Conservation (phyloP, 2,113 vertebrate genomes). For the Pseudorectes ferrugineus region DNA sequence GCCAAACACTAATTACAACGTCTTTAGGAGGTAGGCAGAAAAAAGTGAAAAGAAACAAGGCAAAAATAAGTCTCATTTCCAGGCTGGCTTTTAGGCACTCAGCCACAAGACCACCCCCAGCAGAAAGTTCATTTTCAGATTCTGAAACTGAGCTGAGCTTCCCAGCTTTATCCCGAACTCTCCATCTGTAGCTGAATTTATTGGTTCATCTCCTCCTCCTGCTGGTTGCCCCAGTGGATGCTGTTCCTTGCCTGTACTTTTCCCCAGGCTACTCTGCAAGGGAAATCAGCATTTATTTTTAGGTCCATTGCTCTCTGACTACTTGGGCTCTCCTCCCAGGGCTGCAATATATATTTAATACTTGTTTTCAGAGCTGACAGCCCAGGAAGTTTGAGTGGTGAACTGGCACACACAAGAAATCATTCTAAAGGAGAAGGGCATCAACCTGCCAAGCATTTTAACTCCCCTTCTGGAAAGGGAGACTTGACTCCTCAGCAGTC, state of each 20-base stretch:
- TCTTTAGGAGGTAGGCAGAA: not conserved
- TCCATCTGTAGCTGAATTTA: not conserved
- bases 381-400: not conserved
- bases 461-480: not conserved
- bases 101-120: not conserved
- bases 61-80: not conserved
- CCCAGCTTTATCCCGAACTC: not conserved
- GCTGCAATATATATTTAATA: constrained; percentile 24
- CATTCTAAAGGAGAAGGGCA: not conserved
- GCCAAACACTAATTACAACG: not conserved
- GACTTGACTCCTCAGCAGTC: not conserved
- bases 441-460: not conserved
- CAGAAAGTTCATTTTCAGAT: not conserved
- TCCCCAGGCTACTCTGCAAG: constrained; percentile 5
- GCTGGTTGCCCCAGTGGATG: not conserved
- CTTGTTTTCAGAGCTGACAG: constrained; percentile 22
- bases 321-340: not conserved
- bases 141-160: not conserved
- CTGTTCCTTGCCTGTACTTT: not conserved
- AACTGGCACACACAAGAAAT: constrained; percentile 9
- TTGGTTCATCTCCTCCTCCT: not conserved
- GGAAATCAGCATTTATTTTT: constrained; percentile 42
- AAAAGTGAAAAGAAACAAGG: not conserved
- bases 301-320: not conserved
- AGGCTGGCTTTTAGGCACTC: not conserved